These are phyloP conservation scores for Drosophila sturtevanti DNA, from an alignment of 1,140 invertebrate species.

Conservation along the genomic window DNA sequence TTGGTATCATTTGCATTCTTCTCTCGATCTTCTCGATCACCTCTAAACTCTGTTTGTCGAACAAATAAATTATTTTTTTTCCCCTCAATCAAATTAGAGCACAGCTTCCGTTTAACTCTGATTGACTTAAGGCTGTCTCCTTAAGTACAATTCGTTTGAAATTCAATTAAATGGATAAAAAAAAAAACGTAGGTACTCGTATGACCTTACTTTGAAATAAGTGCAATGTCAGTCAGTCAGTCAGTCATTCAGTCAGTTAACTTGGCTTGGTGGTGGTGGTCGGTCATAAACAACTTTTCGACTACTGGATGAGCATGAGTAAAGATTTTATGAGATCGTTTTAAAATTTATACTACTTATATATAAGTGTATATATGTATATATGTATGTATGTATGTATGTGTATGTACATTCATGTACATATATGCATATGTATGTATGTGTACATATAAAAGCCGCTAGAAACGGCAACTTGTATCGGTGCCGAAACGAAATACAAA, in stretches of 20 bases:
- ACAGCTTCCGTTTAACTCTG: slow-evolving; percentile 47
- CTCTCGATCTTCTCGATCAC: not conserved
- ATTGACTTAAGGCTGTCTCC: not conserved
- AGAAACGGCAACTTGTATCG: slow-evolving; percentile 63
- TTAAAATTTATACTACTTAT: slow-evolving; percentile 7
- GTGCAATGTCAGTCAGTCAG: slow-evolving; percentile 37
- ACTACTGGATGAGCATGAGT: slow-evolving; percentile 45
- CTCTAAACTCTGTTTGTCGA: slow-evolving; percentile 31
- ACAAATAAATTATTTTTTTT: slow-evolving; percentile 23
- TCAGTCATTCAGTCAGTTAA: not conserved
- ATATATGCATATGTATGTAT: not conserved
- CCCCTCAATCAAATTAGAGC: slow-evolving; percentile 1
- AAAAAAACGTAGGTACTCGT: slow-evolving; percentile 24
- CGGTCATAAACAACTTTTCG: slow-evolving; percentile 31
- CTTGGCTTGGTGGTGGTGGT: not conserved
- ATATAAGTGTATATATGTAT: not conserved
- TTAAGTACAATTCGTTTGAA: slow-evolving; percentile 74
- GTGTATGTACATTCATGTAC: slow-evolving; percentile 28
- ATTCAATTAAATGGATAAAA: slow-evolving; percentile 59
- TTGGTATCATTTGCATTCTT: slow-evolving; percentile 27
- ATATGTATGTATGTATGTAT: not conserved
- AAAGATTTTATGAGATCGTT: slow-evolving; percentile 48
- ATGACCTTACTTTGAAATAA: slow-evolving; percentile 45
- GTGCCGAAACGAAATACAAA: slow-evolving; percentile 21
- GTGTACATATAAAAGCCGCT: slow-evolving; percentile 60